Conservation (phyloP, 2,888 invertebrate species). For the Drosophila pegasa region DNA sequence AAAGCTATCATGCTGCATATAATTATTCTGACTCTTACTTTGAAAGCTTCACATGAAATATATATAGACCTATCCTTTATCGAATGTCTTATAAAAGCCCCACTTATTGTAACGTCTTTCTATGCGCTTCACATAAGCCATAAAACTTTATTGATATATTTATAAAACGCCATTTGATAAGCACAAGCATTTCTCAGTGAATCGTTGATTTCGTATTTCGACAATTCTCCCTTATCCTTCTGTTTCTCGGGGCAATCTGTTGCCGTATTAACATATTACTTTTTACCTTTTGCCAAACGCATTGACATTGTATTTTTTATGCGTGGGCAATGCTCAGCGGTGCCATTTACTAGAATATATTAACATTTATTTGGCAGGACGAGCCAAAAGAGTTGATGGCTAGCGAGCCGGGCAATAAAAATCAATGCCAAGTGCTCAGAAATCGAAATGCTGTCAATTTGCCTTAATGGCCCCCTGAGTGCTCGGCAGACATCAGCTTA, state of each 20-base stretch:
- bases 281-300: slow-evolving; percentile 43
- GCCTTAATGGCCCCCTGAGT: slow-evolving; percentile 20
- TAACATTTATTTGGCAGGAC: slow-evolving; percentile 68
- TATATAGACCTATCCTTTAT: no score
- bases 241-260: neutral
- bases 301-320: slow-evolving; percentile 43
- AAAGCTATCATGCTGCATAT: neutral
- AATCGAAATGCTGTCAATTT: slow-evolving; percentile 28
- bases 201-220: neutral
- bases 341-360: slow-evolving; percentile 70
- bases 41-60: neutral
- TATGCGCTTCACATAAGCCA: neutral
- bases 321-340: slow-evolving; percentile 65
- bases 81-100: no score
- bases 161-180: neutral
- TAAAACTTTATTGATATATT: no score
- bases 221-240: no score
- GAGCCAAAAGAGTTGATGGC: slow-evolving; percentile 31
- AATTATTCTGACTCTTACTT: neutral
- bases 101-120: neutral
- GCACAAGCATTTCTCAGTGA: neutral
- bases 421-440: slow-evolving; percentile 33
- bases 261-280: slow-evolving; percentile 20
- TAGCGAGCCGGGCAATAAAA: slow-evolving; percentile 36
- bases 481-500: neutral